Percentiles rank a stretch among this genome's conserved stretches.
Conservation (phyloP, 2,113 vertebrate genomes). For the Marmota flaviventris region DNA sequence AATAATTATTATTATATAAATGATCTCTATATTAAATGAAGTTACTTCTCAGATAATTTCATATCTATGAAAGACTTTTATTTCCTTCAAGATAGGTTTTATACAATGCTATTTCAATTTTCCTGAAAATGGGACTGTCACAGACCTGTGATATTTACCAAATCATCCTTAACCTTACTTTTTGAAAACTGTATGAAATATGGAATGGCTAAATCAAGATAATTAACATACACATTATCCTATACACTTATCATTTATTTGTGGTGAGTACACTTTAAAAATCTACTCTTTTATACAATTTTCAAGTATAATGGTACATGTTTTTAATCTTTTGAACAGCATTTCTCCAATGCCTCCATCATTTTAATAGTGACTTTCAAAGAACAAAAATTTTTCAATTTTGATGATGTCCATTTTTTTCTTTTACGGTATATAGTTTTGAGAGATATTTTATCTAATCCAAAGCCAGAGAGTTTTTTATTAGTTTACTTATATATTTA, state of each 20-base stretch:
- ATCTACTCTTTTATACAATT: not conserved
- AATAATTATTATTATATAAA: constrained; percentile 19
- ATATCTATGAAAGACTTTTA: constrained; percentile 29
- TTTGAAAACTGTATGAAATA: not conserved
- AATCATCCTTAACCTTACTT: constrained; percentile 47
- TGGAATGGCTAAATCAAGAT: not conserved
- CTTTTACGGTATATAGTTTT: not conserved
- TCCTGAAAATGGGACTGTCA: constrained; percentile 11
- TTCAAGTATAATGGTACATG: not conserved
- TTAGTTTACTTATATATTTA: too few species aligned
- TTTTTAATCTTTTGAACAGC: not conserved
- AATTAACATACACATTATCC: too few species aligned
- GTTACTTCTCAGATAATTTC: constrained; percentile 55
- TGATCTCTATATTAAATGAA: not conserved
- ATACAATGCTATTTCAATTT: constrained; percentile 50
- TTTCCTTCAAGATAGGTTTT: constrained; percentile 26
- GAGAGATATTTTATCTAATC: not conserved
- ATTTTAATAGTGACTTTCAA: not conserved
- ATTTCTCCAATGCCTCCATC: not conserved
- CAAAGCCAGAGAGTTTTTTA: not conserved
- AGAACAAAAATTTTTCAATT: not conserved
- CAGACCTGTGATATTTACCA: constrained; percentile 56
- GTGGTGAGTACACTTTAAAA: not conserved
- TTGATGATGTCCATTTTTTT: not conserved
- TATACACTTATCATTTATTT: not conserved